phyloP scores from a whole-genome alignment of 2,113 vertebrate species.

The Hyaena hyaena region DNA sequence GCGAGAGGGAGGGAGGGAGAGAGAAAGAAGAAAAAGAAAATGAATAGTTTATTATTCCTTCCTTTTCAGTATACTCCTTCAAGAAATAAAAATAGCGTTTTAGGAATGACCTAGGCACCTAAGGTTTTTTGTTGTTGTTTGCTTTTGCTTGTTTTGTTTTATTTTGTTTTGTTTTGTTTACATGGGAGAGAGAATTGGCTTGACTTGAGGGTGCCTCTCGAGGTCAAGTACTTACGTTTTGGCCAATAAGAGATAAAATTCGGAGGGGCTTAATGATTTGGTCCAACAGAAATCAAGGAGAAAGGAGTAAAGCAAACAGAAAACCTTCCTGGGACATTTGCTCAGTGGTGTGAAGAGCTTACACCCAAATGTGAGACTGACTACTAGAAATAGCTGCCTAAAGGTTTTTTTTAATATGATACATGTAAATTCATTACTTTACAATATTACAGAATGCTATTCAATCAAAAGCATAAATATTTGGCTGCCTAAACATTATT shows the following conservation, averaged over 20 bases:
- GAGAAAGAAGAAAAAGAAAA: background rate
- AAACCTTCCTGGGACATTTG: background rate
- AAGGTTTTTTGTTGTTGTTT: background rate
- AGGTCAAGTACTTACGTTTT: background rate
- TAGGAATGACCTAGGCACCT: background rate
- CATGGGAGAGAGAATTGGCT: background rate
- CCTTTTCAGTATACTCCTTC: background rate
- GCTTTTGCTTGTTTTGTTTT: background rate
- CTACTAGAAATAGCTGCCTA: background rate
- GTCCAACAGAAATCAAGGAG: background rate
- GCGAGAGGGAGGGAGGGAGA: too few relatives aligned
- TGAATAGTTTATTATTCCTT: background rate
- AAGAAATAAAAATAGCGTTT: slow-evolving; percentile 18
- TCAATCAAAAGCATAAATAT: background rate
- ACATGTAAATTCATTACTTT: background rate
- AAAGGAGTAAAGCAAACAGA: too few relatives aligned
- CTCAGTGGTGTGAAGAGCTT: background rate
- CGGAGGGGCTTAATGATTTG: background rate
- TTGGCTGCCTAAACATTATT: background rate
- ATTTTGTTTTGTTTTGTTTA: background rate
- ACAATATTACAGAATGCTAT: background rate
- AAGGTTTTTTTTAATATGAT: background rate
- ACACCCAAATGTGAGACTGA: background rate
- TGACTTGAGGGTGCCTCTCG: background rate
- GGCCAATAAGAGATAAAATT: background rate